phyloP scores from a whole-genome alignment of 2,888 invertebrate species.

The Panzeria rudis region DNA sequence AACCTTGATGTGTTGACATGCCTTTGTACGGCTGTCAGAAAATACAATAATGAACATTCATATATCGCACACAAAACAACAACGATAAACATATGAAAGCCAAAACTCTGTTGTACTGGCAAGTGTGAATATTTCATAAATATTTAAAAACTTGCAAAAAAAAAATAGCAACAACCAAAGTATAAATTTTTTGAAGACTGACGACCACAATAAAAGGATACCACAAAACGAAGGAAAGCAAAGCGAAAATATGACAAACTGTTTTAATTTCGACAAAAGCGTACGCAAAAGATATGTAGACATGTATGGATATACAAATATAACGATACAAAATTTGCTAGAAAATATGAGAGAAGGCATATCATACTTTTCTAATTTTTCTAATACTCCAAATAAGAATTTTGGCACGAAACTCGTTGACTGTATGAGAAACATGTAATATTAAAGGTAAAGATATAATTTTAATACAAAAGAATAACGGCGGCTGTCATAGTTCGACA shows the following conservation, averaged over 20 bases:
- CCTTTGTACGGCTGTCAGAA: slow-evolving; percentile 72
- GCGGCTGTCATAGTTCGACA: slow-evolving; percentile 63
- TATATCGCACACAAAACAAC: neutral
- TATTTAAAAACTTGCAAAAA: slow-evolving; percentile 19
- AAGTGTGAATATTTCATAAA: slow-evolving; percentile 50
- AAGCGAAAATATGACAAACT: slow-evolving; percentile 26
- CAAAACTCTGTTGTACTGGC: slow-evolving; percentile 33
- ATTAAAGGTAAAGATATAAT: neutral
- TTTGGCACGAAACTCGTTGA: slow-evolving; percentile 12
- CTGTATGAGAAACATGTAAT: neutral
- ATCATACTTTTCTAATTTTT: too few species aligned
- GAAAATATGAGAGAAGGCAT: too few species aligned
- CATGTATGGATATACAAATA: too few species aligned
- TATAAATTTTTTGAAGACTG: slow-evolving; percentile 50
- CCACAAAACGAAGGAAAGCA: slow-evolving; percentile 45
- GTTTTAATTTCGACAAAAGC: too few species aligned
- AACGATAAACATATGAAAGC: slow-evolving; percentile 27
- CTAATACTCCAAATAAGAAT: slow-evolving; percentile 15
- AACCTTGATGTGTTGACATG: slow-evolving; percentile 75
- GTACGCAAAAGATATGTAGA: too few species aligned
- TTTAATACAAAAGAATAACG: slow-evolving; percentile 50
- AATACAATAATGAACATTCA: slow-evolving; percentile 59
- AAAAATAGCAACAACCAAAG: slow-evolving; percentile 1
- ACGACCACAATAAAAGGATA: slow-evolving; percentile 69
- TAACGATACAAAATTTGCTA: too few species aligned